phyloP scores from a whole-genome alignment of 2,888 invertebrate genomes.

The Cyaniris semiargus region DNA sequence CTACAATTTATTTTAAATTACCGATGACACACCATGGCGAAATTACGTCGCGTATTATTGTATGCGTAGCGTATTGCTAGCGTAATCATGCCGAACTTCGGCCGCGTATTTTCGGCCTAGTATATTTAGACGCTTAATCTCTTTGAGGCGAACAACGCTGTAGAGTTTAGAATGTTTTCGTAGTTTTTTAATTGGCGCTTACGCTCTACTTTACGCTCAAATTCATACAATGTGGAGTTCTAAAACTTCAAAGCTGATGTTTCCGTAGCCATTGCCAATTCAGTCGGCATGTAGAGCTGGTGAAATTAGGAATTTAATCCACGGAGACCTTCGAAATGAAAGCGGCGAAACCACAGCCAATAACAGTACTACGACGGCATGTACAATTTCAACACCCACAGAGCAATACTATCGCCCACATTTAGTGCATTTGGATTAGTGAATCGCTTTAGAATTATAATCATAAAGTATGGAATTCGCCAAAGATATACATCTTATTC shows the following conservation, averaged over 20 bases:
- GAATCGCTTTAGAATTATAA: neutral
- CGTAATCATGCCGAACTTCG: too few relatives aligned
- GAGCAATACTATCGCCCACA: neutral
- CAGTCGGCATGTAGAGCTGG: conserved; percentile 52
- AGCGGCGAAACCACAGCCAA: conserved; percentile 44
- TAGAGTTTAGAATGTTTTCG: too few relatives aligned
- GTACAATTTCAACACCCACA: conserved; percentile 18
- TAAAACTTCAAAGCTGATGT: neutral
- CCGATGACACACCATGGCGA: too few relatives aligned
- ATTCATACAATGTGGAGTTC: neutral
- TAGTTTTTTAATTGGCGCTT: too few relatives aligned
- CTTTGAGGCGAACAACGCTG: too few relatives aligned
- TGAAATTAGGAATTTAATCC: conserved; percentile 58
- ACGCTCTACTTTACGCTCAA: neutral
- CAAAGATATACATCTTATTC: neutral
- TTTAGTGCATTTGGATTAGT: neutral
- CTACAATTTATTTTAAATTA: too few relatives aligned
- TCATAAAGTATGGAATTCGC: neutral
- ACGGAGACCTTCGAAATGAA: conserved; percentile 51
- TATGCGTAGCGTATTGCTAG: too few relatives aligned
- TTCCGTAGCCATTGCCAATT: conserved; percentile 37
- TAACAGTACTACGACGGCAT: neutral
- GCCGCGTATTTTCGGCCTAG: too few relatives aligned
- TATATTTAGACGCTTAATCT: too few relatives aligned
- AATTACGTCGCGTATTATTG: too few relatives aligned